Percentiles rank a stretch among this genome's conserved stretches.
phyloP scores from a whole-genome alignment of 53 echinoderm and acorn worm species.

The Holothuria scabra region DNA sequence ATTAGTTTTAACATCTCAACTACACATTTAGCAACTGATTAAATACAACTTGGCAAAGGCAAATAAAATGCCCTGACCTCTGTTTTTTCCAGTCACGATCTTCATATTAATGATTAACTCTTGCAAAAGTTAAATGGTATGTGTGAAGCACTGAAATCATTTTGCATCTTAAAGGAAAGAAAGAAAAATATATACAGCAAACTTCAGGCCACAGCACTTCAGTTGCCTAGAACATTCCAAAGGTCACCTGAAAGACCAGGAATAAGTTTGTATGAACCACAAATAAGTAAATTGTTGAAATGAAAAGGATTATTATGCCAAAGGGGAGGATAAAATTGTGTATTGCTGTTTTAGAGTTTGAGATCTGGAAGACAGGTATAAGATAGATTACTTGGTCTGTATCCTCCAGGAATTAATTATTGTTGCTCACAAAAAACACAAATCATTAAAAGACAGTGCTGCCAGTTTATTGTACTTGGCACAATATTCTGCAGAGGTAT shows the following conservation, averaged over 20 bases:
- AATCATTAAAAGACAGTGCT: no score
- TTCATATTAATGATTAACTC: constrained; percentile 29
- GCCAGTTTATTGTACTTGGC: no score
- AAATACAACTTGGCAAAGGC: constrained; percentile 27
- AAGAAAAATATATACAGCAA: constrained; percentile 1
- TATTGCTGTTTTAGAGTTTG: no score
- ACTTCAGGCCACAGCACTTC: constrained; percentile 1
- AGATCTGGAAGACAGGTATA: no score
- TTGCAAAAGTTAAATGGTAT: constrained; percentile 4
- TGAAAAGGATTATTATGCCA: no score
- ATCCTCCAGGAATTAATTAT: no score
- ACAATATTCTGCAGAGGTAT: no score
- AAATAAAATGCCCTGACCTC: constrained; percentile 33
- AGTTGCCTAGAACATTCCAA: constrained; percentile 9
- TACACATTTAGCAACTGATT: constrained; percentile 47
- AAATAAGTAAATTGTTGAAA: no score
- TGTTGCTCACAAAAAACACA: no score
- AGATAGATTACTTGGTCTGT: no score
- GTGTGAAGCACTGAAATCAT: constrained; percentile 27
- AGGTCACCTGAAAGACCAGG: constrained; percentile 8
- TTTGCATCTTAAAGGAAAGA: constrained; percentile 30
- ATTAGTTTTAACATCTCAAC: constrained; percentile 46
- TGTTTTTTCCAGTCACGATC: constrained; percentile 24
- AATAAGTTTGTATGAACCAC: not conserved
- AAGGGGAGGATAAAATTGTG: no score